Percentiles rank a stretch among this genome's conserved stretches.
Conservation (phyloP, 2,888 invertebrate species). For the Ctenicera cuprea region DNA sequence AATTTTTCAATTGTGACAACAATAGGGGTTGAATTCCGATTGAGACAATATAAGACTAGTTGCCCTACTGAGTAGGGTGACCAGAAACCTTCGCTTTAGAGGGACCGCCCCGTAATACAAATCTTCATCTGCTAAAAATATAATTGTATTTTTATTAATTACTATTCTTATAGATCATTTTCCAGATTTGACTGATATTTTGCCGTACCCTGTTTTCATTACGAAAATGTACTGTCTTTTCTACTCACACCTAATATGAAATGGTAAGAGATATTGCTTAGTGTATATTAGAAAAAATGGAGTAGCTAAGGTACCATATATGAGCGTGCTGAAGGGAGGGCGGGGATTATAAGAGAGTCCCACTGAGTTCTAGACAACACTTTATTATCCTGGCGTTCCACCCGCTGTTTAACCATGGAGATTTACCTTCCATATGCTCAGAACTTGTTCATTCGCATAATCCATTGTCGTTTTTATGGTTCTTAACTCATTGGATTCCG, state of each 20-base stretch:
- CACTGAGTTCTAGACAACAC: constrained; percentile 50
- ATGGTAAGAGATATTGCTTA: constrained; percentile 20
- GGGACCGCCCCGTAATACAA: too few species aligned
- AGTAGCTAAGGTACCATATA: constrained; percentile 23
- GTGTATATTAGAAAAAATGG: constrained; percentile 19
- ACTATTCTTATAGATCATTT: too few species aligned
- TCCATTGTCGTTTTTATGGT: constrained; percentile 34
- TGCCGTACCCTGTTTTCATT: too few species aligned
- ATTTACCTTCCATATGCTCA: constrained; percentile 35
- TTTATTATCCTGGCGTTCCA: constrained; percentile 48
- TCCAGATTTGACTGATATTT: too few species aligned
- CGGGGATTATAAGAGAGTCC: constrained; percentile 38
- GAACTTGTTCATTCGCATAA: constrained; percentile 32
- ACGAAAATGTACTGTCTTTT: too few species aligned
- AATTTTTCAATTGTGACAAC: too few species aligned
- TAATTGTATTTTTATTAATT: too few species aligned
- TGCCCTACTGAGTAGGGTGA: too few species aligned
- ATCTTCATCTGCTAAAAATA: too few species aligned
- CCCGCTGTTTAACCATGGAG: constrained; percentile 47
- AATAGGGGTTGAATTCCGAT: too few species aligned
- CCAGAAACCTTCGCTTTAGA: too few species aligned
- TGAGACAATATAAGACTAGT: too few species aligned
- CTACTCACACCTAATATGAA: not conserved
- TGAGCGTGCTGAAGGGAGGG: constrained; percentile 23
- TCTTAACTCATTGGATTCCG: constrained; percentile 36